Base-by-base conservation (phyloP, 2,888 invertebrate species). In the Ptychoptera contaminata region DNA sequence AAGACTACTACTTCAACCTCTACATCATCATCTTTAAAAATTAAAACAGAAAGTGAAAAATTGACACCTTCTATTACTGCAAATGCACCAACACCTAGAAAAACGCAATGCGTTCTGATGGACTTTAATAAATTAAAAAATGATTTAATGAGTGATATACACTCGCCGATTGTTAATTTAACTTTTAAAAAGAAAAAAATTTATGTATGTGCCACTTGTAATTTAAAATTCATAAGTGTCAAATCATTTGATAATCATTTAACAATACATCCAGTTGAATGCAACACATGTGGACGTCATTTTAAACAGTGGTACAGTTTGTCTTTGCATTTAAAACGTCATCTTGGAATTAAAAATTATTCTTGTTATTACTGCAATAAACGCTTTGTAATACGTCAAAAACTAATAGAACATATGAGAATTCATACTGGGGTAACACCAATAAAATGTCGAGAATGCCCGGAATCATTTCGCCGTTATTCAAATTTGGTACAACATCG, bases 401-500 rank as follows among this genome's bases (percentile, higher is more conserved):
- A 86, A 58, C 64, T 85, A 48, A 72, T 76, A 46, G 88, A 88
- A 61, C 88, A 90, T 57, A 77, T 78, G 64, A 82, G 87, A 61
- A 74, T 78, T 47, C 88, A 90, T 63, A 85, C 86, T 0, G 86
- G 86, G 7, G 78, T 79, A 38, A 69, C 82, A 35, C 87, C 88
- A 9, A 71, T 84, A 54, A 83, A 85, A 62, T 88, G 88, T 62
- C 79, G 77, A 50, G 59, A 80, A 48, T 90, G 88, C 62, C 77
- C 79, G 58, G 80, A 82, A 58, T 76, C 79, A 46, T 90, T 90
- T 65, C 74, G 82, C 43, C 71, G 87, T 7, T 82, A 85, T 64
- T 86, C 86, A 51, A 88, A 87, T 63, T 72, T 88, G 60, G 80
- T 85, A 38, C 86, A 86, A 59, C 87, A 88, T 62, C 76, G 82